These are phyloP conservation scores for Pollenia amentaria DNA, from an alignment of 2,888 invertebrate species.

Conservation along the genomic window DNA sequence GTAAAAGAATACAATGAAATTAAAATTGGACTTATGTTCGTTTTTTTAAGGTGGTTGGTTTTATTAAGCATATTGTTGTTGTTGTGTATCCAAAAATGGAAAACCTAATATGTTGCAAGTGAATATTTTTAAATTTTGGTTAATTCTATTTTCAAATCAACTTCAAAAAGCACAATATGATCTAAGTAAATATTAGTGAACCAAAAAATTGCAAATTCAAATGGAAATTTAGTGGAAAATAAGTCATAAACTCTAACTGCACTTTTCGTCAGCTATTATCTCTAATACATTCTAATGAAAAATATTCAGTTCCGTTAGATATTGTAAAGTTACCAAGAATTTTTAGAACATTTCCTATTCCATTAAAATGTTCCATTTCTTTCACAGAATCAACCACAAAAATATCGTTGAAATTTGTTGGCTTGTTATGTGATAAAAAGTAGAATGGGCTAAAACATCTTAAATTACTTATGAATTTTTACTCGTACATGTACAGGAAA, in stretches of 20 bases:
- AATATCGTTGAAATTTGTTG: slow-evolving; percentile 17
- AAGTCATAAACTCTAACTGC: neutral
- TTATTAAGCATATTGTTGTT: neutral
- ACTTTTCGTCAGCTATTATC: neutral
- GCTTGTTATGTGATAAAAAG: slow-evolving; percentile 23
- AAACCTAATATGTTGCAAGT: neutral
- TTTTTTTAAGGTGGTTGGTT: slow-evolving; percentile 7
- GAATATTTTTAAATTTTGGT: no score
- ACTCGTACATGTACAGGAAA: slow-evolving; percentile 41
- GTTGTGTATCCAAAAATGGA: neutral
- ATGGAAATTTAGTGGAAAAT: no score
- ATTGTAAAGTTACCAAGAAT: slow-evolving; percentile 12
- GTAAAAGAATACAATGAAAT: slow-evolving; percentile 5
- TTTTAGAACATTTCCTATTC: neutral
- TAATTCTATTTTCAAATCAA: no score
- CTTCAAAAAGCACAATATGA: no score
- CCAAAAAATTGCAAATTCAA: no score
- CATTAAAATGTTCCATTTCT: slow-evolving; percentile 5
- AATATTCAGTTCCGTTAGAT: slow-evolving; percentile 19
- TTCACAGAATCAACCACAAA: slow-evolving; percentile 36
- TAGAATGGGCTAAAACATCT: slow-evolving; percentile 18
- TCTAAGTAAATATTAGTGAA: no score
- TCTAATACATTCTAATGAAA: slow-evolving; percentile 7
- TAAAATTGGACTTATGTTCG: slow-evolving; percentile 26
- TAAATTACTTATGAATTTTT: slow-evolving; percentile 49